These are phyloP conservation scores for Drepanosiphum platanoidis DNA, from an alignment of 2,888 invertebrate species.

Conservation along the genomic window DNA sequence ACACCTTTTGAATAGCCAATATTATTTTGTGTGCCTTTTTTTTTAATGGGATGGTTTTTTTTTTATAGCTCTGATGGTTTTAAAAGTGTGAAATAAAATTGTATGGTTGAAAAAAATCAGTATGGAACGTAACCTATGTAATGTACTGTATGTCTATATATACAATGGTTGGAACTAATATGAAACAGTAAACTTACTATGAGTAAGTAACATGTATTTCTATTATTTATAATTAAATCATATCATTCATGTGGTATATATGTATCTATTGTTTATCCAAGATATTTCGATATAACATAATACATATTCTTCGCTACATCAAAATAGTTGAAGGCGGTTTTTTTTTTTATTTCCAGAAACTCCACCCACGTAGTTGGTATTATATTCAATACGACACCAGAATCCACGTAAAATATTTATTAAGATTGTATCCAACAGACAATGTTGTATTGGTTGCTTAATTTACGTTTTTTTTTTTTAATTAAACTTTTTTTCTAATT, in stretches of 20 bases:
- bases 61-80: not conserved
- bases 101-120: not conserved
- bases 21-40: constrained; percentile 22
- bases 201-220: not conserved
- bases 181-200: not conserved
- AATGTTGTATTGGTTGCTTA: not conserved
- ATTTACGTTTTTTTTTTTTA: constrained; percentile 55
- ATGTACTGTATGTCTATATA: not conserved
- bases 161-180: not conserved
- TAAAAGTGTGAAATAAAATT: not conserved
- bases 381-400: constrained; percentile 53
- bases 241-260: not conserved
- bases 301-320: not conserved
- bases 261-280: constrained; percentile 4
- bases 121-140: not conserved
- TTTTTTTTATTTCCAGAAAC: constrained; percentile 26
- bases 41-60: constrained; percentile 9
- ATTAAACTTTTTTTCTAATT: constrained; percentile 41
- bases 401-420: constrained; percentile 33
- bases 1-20: constrained; percentile 50
- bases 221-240: not conserved
- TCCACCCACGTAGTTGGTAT: constrained; percentile 50
- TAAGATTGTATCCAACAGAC: constrained; percentile 54
- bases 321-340: constrained; percentile 34
- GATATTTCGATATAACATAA: constrained; percentile 7